Conservation (phyloP, 2,888 invertebrate genomes). For the Lasioglossum pauxillum region DNA sequence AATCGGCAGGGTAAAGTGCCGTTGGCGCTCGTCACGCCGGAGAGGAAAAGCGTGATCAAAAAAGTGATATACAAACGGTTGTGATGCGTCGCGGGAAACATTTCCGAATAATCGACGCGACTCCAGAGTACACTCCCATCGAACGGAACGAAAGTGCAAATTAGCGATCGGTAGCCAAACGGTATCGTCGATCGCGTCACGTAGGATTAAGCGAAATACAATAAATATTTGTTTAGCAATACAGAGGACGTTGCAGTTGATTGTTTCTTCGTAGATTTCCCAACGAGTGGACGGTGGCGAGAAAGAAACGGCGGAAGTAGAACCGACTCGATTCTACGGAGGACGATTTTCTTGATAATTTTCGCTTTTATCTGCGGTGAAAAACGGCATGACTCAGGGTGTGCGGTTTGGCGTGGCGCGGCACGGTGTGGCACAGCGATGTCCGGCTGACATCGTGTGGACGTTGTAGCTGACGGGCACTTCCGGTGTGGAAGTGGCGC, state of each 20-base stretch:
- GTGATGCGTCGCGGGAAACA: conserved; percentile 29
- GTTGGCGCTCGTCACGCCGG: conserved; percentile 68
- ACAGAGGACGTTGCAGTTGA: not conserved
- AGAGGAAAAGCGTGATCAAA: conserved; percentile 70
- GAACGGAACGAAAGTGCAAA: conserved; percentile 9
- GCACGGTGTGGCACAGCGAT: not conserved
- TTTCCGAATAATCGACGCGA: not conserved
- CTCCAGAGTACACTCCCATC: not conserved
- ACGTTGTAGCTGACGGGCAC: not conserved
- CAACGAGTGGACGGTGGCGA: not conserved
- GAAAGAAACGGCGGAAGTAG: not conserved
- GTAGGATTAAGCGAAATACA: not conserved
- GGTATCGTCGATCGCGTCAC: not conserved
- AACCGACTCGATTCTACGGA: not conserved
- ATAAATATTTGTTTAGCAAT: not conserved
- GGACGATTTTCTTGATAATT: not conserved
- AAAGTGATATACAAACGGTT: conserved; percentile 70
- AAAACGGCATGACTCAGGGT: not conserved
- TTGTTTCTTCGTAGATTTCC: not conserved
- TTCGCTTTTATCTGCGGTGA: not conserved
- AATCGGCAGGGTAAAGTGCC: conserved; percentile 75
- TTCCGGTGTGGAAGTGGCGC: not conserved
- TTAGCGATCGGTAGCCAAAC: not conserved
- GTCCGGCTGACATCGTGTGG: not conserved
- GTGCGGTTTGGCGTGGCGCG: not conserved